Conservation (phyloP, 2,113 vertebrate species). For the Halichoeres trimaculatus region DNA sequence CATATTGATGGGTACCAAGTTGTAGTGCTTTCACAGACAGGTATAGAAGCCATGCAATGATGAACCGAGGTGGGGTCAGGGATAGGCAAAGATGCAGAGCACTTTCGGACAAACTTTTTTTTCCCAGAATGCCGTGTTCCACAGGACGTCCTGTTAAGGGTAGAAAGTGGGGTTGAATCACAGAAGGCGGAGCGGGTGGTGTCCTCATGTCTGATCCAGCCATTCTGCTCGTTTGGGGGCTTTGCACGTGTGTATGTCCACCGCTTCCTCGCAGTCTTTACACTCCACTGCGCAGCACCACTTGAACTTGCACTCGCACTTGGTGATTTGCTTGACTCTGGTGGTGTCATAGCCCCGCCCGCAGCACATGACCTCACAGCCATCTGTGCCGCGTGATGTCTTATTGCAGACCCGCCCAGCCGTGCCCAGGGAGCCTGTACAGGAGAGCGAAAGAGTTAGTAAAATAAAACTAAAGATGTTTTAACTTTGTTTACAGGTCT, state of each 20-base stretch:
- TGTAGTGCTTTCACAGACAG: slow-evolving; percentile 87
- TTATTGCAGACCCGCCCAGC: slow-evolving; percentile 94
- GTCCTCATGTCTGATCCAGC: slow-evolving; percentile 91
- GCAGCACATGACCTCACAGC: slow-evolving; percentile 99
- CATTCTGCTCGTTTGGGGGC: slow-evolving; percentile 95
- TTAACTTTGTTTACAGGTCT: background rate
- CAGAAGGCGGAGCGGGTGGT: slow-evolving; percentile 72
- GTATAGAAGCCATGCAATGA: slow-evolving; percentile 92
- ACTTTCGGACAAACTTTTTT: slow-evolving; percentile 80
- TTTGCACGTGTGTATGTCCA: slow-evolving; percentile 97
- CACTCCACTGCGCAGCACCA: slow-evolving; percentile 97
- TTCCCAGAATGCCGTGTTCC: slow-evolving; percentile 85
- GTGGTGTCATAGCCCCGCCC: slow-evolving; percentile 97
- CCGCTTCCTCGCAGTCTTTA: slow-evolving; percentile 94
- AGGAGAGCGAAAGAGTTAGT: slow-evolving; percentile 23
- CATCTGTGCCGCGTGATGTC: slow-evolving; percentile 91
- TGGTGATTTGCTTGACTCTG: slow-evolving; percentile 89
- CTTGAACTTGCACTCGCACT: slow-evolving; percentile 97
- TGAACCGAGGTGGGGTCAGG: slow-evolving; percentile 58
- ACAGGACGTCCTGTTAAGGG: slow-evolving; percentile 76
- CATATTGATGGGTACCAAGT: slow-evolving; percentile 77
- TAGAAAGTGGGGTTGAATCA: slow-evolving; percentile 59
- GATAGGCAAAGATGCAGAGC: slow-evolving; percentile 64
- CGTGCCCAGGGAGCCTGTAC: slow-evolving; percentile 94
- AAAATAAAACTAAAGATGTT: background rate